phyloP scores from a whole-genome alignment of 1,140 invertebrate species.

The Drosophila prosaltans region DNA sequence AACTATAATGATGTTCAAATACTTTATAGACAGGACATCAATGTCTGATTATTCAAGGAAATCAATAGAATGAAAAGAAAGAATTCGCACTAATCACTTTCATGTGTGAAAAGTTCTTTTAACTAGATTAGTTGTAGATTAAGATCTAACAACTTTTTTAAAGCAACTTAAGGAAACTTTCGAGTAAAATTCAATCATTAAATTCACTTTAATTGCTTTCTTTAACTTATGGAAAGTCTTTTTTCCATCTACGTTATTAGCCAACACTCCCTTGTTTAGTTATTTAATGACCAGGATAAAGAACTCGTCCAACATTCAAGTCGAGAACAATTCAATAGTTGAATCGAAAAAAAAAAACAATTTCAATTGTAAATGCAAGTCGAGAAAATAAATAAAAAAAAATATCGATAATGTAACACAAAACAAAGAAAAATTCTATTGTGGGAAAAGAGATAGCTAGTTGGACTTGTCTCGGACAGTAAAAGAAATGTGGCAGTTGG shows the following conservation, averaged over 20 bases:
- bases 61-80: no score
- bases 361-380: conserved; percentile 14
- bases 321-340: background rate
- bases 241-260: background rate
- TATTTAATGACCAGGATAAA: background rate
- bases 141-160: no score
- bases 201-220: no score
- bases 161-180: no score
- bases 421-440: background rate
- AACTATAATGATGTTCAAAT: no score
- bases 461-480: background rate
- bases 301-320: background rate
- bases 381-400: conserved; percentile 12
- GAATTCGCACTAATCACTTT: no score
- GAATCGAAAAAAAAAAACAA: background rate
- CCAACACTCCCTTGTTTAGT: background rate
- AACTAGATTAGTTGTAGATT: no score
- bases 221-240: background rate
- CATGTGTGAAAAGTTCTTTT: no score
- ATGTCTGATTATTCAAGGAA: no score
- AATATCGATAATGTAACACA: conserved; percentile 2
- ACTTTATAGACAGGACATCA: no score
- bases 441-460: background rate
- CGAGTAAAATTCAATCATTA: no score
- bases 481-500: background rate